Conservation (phyloP, 64 coral and sea anemone genomes). For the Catalaphyllia jardinei region DNA sequence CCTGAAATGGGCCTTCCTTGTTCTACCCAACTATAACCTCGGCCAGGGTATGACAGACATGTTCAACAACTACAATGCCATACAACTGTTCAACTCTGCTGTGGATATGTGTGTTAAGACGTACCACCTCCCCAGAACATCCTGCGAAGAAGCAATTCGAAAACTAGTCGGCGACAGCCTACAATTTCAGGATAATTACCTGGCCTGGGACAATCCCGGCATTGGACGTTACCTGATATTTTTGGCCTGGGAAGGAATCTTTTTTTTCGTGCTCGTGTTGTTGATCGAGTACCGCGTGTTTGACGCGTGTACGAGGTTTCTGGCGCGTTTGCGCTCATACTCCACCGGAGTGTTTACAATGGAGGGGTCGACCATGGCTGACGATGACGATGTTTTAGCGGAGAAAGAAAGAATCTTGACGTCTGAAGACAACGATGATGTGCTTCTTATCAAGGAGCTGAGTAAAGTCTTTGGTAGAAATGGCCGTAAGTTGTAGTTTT, state of each 20-base stretch:
- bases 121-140: neutral
- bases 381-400: constrained; percentile 84
- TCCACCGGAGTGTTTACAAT: neutral
- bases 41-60: constrained; percentile 83
- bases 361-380: constrained; percentile 15
- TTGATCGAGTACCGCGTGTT: constrained; percentile 77
- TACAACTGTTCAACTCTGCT: constrained; percentile 46
- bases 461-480: constrained; percentile 78
- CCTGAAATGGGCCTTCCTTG: constrained; percentile 84
- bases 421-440: constrained; percentile 42
- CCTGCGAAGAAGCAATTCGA: neutral
- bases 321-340: neutral
- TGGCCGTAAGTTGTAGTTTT: constrained; percentile 31
- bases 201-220: constrained; percentile 91
- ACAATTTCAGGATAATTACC: constrained; percentile 86
- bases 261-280: constrained; percentile 79
- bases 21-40: constrained; percentile 88
- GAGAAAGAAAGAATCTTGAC: constrained; percentile 71
- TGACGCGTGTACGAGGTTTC: neutral
- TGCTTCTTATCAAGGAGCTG: constrained; percentile 76
- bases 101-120: constrained; percentile 25
- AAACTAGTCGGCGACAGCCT: neutral
- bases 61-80: constrained; percentile 76
- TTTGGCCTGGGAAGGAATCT: constrained; percentile 78
- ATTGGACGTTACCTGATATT: constrained; percentile 81